Evolutionary conservation across 2,113 vertebrate species (phyloP), one percentile per base, ranked within the genome.

Genomic region (Atherinomorus stipes): DNA sequence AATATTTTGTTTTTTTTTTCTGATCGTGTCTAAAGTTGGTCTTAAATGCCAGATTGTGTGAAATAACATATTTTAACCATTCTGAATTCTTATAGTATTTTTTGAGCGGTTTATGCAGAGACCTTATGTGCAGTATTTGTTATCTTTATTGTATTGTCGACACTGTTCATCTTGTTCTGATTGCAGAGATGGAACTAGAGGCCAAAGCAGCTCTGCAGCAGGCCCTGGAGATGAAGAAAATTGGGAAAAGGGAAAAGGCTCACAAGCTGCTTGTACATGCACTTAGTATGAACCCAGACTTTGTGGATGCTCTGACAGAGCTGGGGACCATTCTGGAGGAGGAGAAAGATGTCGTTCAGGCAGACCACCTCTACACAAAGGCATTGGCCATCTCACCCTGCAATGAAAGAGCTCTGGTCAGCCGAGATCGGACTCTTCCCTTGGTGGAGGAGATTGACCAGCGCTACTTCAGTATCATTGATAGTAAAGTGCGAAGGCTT

Each of bases 401-500:
- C 74, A 93, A 99, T 0, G 92, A 97, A 91, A 95, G 95, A 58
- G 98, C 98, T 0, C 86, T 99, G 69, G 89, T 97, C 81, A 96
- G 93, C 87, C 93, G 97, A 1, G 96, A 96, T 84, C 94, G 97
- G 61, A 99, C 97, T 0, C 92, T 98, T 3, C 98, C 98, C 0
- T 81, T 99, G 13, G 98, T 98, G 6, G 97, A 99, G 26, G 98
- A 99, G 92, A 98, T 99, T 0, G 98, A 99, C 86, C 98, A 97
- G 89, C 91, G 97, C 1, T 95, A 95, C 42, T 99, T 99, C n/a
- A 93, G 96, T 83, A 93, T 96, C 70, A 96, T 99, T 0, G 97
- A 99, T 89, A 92, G 95, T 87, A 99, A 99, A 69, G 97, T 99
- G 23, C 96, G 93, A 18, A 95, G 95, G 54, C 93, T 99, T 50